Evolutionary conservation across 1,140 invertebrate genomes (phyloP).

Genomic region (Helicoverpa zea): DNA sequence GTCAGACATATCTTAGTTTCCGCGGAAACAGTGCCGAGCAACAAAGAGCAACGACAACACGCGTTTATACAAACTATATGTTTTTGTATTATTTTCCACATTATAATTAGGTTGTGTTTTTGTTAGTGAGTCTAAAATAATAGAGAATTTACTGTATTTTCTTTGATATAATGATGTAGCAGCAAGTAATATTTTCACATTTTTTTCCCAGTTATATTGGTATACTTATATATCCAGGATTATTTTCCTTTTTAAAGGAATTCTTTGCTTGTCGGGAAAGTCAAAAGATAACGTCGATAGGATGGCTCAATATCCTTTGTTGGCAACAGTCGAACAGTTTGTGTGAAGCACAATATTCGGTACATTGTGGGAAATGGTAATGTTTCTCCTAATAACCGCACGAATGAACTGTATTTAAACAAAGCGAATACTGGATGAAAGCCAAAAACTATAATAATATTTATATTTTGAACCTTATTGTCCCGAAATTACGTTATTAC

Average conservation of each 20-base stretch:
- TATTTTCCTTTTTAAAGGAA: no score
- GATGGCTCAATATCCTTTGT: not conserved
- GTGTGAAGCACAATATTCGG: not conserved
- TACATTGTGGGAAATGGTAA: slow-evolving; percentile 5
- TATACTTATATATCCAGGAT: no score
- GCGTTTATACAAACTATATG: not conserved
- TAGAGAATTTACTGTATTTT: not conserved
- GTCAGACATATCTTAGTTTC: slow-evolving; percentile 9
- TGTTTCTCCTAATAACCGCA: slow-evolving; percentile 11
- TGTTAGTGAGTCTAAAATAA: not conserved
- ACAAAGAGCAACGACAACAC: not conserved
- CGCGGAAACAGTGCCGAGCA: not conserved
- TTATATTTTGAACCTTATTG: slow-evolving; percentile 12
- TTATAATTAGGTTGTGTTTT: slow-evolving; percentile 4
- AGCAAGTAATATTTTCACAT: no score
- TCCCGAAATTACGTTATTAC: not conserved
- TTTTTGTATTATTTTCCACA: slow-evolving; percentile 4
- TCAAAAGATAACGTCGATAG: not conserved
- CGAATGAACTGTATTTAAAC: slow-evolving; percentile 4
- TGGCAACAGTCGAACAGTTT: not conserved
- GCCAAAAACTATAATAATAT: not conserved
- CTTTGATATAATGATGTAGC: not conserved
- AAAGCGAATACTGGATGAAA: not conserved
- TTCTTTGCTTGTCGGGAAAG: not conserved
- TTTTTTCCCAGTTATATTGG: no score